These are phyloP conservation scores for Dolichomitus sp. DNA, from an alignment of 2,888 invertebrate genomes.

Conservation along the genomic window DNA sequence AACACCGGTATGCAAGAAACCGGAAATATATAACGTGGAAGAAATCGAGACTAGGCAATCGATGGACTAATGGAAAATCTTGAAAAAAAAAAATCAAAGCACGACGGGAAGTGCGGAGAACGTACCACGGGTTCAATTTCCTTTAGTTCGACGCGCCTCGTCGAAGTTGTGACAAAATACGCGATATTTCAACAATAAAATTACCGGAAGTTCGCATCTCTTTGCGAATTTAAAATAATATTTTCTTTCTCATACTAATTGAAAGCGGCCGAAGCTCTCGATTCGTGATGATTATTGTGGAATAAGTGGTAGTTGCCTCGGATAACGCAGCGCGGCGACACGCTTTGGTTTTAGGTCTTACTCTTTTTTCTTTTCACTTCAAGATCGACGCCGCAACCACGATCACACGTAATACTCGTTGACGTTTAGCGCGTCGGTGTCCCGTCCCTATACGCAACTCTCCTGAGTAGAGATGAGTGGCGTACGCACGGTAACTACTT, in stretches of 20 bases:
- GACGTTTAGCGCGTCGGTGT: constrained; percentile 84
- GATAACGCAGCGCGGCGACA: constrained; percentile 13
- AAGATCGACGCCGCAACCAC: constrained; percentile 75
- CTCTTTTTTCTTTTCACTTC: constrained; percentile 21
- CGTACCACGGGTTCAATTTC: constrained; percentile 8
- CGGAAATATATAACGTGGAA: constrained; percentile 1
- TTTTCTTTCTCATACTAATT: background rate
- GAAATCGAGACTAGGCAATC: constrained; percentile 13
- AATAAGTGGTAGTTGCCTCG: constrained; percentile 4
- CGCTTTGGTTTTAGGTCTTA: background rate
- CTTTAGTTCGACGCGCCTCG: background rate
- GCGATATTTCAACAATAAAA: constrained; percentile 11
- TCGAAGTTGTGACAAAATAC: background rate
- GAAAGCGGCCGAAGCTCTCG: constrained; percentile 10
- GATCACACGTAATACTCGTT: constrained; percentile 85
- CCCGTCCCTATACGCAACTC: constrained; percentile 85
- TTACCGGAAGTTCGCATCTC: background rate
- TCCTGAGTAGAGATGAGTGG: constrained; percentile 85
- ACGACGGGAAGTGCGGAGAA: constrained; percentile 26
- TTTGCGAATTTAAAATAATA: constrained; percentile 1
- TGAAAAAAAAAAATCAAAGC: constrained; percentile 2
- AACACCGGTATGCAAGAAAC: background rate
- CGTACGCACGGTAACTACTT: constrained; percentile 85
- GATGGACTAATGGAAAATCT: background rate
- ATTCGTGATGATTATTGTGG: constrained; percentile 21